Base-by-base conservation (phyloP, 30 jellyfish, hydroid and myxozoan genomes). In the Pelagia noctiluca region DNA sequence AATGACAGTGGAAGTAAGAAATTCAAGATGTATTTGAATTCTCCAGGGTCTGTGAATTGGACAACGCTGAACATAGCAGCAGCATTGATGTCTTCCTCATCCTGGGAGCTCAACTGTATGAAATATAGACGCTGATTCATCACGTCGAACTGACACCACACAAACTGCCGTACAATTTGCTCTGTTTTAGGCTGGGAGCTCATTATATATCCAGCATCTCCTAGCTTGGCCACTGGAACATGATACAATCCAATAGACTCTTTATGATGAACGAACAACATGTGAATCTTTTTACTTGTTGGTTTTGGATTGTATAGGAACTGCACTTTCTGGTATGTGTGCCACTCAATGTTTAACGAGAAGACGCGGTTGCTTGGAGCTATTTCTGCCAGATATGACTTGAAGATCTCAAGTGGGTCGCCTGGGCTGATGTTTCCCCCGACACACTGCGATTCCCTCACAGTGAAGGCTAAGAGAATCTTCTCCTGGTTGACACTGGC, bases 81-180 rank as follows among this genome's bases (percentile, higher is more conserved):
- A 0, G 85, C 95, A 28, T 81, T 85, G 10, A 67, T 75, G 35
- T 77, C 95, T 36, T 85, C 96, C 49, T 92, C 96, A 29, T 85
- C 98, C 71, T 85, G 88, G 13, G 96, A 84, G 22, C 35, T 60
- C 80, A 92, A 89, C 63, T 86, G 89, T 33, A 86, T 50, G 54
- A 42, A 85, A 66, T 32, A 92, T 75, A 92, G 69, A 18, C 98
- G 67, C 71, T 87, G 98, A 52, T 54, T 82, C 7, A 57, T 38
- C 19, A 87, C 84, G 54, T 92, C 96, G 70, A 92, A 92, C 78
- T 81, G 86, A 62, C 92, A 65, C 98, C 98, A 92, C 0, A 92
- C 46, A 70, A 92, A 92, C 60, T 85, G 74, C 8, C 95, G 87
- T 24, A 75, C 82, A 34, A 92, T 80, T 48, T 80, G 92, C 26